Conservation (phyloP, 2,113 vertebrate species). For the Brachirus orientalis region DNA sequence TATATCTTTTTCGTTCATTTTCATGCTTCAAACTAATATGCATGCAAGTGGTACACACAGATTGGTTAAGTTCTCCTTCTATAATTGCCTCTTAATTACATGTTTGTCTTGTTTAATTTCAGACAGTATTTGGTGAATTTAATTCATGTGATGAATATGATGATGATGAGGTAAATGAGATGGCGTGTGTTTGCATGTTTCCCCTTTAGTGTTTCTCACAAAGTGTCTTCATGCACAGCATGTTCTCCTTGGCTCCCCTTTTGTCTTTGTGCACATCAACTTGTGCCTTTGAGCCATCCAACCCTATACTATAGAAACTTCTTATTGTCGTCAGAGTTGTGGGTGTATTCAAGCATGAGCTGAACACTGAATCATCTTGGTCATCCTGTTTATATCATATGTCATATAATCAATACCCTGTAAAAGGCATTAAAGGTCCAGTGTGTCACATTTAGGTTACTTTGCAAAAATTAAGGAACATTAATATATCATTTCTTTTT, state of each 20-base stretch:
- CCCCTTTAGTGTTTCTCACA: background rate
- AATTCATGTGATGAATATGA: constrained; percentile 60
- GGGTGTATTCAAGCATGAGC: constrained; percentile 7
- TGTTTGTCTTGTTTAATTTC: constrained; percentile 64
- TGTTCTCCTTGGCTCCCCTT: constrained; percentile 6
- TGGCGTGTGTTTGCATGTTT: constrained; percentile 8
- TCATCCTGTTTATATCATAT: too few species aligned
- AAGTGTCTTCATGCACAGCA: constrained; percentile 5
- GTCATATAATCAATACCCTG: background rate
- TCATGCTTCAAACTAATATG: background rate
- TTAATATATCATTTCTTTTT: too few species aligned
- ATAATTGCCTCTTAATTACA: constrained; percentile 24
- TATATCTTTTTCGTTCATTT: background rate
- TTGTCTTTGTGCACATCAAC: background rate
- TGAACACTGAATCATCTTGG: background rate
- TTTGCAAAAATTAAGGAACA: too few species aligned
- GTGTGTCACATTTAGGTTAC: too few species aligned
- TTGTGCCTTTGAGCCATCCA: background rate
- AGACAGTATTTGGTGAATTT: constrained; percentile 54
- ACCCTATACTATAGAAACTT: background rate
- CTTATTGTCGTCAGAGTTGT: background rate
- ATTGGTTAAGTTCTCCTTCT: background rate
- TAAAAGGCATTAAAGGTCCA: background rate
- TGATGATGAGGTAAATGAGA: constrained; percentile 68
- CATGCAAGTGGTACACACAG: background rate